Evolutionary conservation across 2,113 vertebrate species (phyloP), one percentile per base, ranked within the genome.

Genomic region (Scortum barcoo): DNA sequence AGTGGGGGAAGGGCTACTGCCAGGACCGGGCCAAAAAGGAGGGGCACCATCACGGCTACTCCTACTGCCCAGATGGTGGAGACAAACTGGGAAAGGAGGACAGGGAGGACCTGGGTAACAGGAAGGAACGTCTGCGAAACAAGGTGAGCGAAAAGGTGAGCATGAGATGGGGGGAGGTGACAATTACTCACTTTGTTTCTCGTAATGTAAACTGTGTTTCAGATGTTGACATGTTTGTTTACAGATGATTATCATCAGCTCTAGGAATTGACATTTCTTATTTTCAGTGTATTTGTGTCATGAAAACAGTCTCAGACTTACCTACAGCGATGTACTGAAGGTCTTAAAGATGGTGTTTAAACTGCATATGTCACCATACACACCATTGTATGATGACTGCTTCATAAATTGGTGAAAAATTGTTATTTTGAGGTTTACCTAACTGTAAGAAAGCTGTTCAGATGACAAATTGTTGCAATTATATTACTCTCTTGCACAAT

Each of bases 21-120:
- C 96, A 97, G 91, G 97, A 98, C 92, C 90, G 96, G 79, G 96
- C 95, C 91, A 97, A 96, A 94, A 97, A 96, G 93, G 97, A 97
- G 80, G 93, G 89, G 76, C 96, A 97, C 92, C 96, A 97, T 89
- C 97, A 93, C 36, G 85, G 85, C 62, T 95, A 95, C 58, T 92
- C 94, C 46, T 95, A 95, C 92, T 95, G 96, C 77, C 87, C 95
- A 70, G 97, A 97, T 84, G 87, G 92, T 30, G 94, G 95, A 83
- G 97, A 98, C 86, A 97, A 96, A 92, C 91, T 95, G 76, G 95
- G 94, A 83, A 97, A 96, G 92, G 97, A 97, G 84, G 97, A 97
- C 93, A 95, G 95, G 91, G 96, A 97, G 67, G 96, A 97, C 72
- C 92, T 93, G 91, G 94, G 94, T 90, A 96, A 94, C 94, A 96